phyloP scores from a whole-genome alignment of 2,888 invertebrate species.

The Cetonia aurata region DNA sequence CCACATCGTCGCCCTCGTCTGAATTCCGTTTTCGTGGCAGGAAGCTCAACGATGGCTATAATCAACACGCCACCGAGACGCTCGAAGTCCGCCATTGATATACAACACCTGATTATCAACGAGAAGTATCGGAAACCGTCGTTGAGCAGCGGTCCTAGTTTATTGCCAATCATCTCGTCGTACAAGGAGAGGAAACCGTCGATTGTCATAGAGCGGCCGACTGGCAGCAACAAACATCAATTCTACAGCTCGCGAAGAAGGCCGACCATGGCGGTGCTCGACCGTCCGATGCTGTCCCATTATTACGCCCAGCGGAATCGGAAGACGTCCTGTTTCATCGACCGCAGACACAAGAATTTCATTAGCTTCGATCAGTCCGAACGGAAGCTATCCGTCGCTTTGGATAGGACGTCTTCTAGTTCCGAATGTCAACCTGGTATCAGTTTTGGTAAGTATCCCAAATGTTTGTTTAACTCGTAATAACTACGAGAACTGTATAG shows the following conservation, averaged over 20 bases:
- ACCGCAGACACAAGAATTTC: conserved; percentile 61
- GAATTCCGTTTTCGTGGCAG: conserved; percentile 89
- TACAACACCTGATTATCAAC: conserved; percentile 77
- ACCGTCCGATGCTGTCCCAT: conserved; percentile 57
- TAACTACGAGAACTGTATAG: too few species aligned
- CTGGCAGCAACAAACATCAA: conserved; percentile 42
- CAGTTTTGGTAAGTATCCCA: conserved; percentile 45
- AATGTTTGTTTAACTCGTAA: not conserved
- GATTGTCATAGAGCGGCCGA: conserved; percentile 55
- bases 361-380: conserved; percentile 63
- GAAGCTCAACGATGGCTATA: conserved; percentile 74
- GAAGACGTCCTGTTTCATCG: conserved; percentile 63
- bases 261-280: conserved; percentile 61
- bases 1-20: conserved; percentile 71
- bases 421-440: conserved; percentile 49
- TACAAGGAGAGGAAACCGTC: conserved; percentile 58
- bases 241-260: conserved; percentile 51
- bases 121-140: conserved; percentile 51
- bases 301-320: conserved; percentile 56
- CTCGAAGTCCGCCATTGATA: conserved; percentile 86
- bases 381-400: conserved; percentile 57
- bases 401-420: conserved; percentile 55
- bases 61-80: conserved; percentile 81
- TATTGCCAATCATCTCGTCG: conserved; percentile 61
- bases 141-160: conserved; percentile 57